Evolutionary conservation across 2,888 invertebrate genomes (phyloP).

Genomic region (Ptilodon capucinus): DNA sequence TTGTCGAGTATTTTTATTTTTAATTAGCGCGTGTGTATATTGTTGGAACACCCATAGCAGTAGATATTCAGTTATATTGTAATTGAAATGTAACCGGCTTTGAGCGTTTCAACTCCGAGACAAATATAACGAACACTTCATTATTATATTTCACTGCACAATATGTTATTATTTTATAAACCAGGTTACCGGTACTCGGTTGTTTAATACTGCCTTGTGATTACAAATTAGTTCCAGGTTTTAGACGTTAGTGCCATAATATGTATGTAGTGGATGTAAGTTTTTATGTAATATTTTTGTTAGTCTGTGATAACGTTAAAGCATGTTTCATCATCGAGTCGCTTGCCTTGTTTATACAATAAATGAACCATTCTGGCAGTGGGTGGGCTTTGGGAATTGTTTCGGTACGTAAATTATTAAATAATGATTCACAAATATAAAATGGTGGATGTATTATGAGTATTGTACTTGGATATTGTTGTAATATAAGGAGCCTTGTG

Average conservation of each 20-base stretch:
- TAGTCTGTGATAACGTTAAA: slow-evolving; percentile 82
- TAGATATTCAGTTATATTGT: slow-evolving; percentile 75
- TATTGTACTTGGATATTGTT: slow-evolving; percentile 15
- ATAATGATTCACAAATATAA: slow-evolving; percentile 20
- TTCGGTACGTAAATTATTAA: slow-evolving; percentile 29
- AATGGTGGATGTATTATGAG: slow-evolving; percentile 23
- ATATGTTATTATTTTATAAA: slow-evolving; percentile 14
- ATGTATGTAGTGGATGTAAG: slow-evolving; percentile 65
- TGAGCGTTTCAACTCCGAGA: slow-evolving; percentile 24
- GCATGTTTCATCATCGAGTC: slow-evolving; percentile 62
- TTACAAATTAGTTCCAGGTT: slow-evolving; percentile 56
- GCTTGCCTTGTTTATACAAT: slow-evolving; percentile 59
- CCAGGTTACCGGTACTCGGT: slow-evolving; percentile 14
- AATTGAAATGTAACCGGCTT: slow-evolving; percentile 77
- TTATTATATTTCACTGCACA: slow-evolving; percentile 4
- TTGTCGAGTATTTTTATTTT: slow-evolving; percentile 75
- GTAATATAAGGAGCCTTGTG: slow-evolving; percentile 22
- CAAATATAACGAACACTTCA: neutral
- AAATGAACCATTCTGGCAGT: slow-evolving; percentile 28
- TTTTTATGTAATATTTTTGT: slow-evolving; percentile 65
- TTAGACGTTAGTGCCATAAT: slow-evolving; percentile 77
- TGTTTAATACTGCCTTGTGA: slow-evolving; percentile 51
- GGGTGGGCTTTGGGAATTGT: slow-evolving; percentile 23
- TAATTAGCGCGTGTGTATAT: slow-evolving; percentile 65
- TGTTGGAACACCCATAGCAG: slow-evolving; percentile 65